phyloP scores from a whole-genome alignment of 2,113 vertebrate genomes.

The Gorsachius goisagi region DNA sequence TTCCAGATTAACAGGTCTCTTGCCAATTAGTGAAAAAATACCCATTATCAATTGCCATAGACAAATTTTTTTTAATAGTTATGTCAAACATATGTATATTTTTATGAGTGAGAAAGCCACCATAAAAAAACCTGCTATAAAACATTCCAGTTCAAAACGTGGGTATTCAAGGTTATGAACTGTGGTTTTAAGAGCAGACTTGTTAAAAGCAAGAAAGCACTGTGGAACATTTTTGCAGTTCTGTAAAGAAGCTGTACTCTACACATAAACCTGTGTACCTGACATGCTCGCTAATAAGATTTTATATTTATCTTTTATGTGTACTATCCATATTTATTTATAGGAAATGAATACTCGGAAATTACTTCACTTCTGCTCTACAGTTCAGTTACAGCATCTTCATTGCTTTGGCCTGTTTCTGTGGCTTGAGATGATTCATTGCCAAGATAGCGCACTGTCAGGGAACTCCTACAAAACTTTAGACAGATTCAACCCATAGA shows the following conservation, averaged over 20 bases:
- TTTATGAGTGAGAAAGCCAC: not conserved
- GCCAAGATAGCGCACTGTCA: not conserved
- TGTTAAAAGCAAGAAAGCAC: not conserved
- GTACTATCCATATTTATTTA: not conserved
- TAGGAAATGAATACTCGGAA: not conserved
- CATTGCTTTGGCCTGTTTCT: not conserved
- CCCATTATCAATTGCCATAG: not conserved
- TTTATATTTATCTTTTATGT: not conserved
- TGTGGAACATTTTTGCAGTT: not conserved
- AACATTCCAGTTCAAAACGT: not conserved
- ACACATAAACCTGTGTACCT: not conserved
- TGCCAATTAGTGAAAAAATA: constrained; percentile 29
- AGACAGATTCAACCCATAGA: not conserved
- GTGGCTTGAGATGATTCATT: not conserved
- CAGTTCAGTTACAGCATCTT: not conserved
- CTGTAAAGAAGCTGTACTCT: not conserved
- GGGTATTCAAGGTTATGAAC: not conserved
- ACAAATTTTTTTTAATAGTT: constrained; percentile 1
- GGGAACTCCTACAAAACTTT: not conserved
- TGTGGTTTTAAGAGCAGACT: not conserved
- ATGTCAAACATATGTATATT: not conserved
- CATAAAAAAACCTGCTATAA: not conserved
- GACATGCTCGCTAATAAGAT: not conserved
- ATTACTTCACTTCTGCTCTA: not conserved
- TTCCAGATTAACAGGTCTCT: constrained; percentile 1